Evolutionary conservation across 2,113 vertebrate species (phyloP), one percentile per base, ranked within the genome.

Genomic region (Gymnarchus niloticus): DNA sequence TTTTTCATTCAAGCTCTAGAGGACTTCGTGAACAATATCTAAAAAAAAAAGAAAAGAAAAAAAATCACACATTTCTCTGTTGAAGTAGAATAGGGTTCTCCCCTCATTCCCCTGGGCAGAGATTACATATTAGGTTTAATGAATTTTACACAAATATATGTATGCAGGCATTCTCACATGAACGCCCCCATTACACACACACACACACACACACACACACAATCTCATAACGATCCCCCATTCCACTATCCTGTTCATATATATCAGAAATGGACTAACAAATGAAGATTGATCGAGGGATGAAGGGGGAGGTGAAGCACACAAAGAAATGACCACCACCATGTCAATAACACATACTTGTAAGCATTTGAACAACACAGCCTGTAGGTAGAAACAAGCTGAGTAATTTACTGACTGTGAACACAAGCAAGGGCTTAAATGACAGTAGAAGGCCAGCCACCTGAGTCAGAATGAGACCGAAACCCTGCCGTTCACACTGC

Each of bases 361-460:
- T 54, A 6, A 54, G 49, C 3, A 28, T 81, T 56, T 59, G 4
- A 28, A 17, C 33, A 78, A 19, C 73, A 23, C 51, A 12, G 6
- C 56, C 25, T 86, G 57, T 48, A 69, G 81, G 51, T 86, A 81
- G 12, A 85, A 57, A 21, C 46, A 51, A 44, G 33, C 49, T 57
- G 56, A 56, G 33, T 81, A 25, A 82, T 52, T 65, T 33, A 86
- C 56, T 52, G 78, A 52, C 44, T 86, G 6, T 61, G 28, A 86
- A 86, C n/a, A 81, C 65, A 23, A 81, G 56, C 59, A 56, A 59
- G 14, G 56, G 56, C 37, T 49, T 59, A 86, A 86, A 81, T 41
- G 46, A 46, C n/a, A 56, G 46, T 4, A n/a, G 77, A 25, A 6
- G 2, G 17, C 6, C 7, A 7, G 57, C 6, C 57, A 59, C 73